phyloP scores from a whole-genome alignment of 1,140 invertebrate genomes.

The Helicoverpa armigera region DNA sequence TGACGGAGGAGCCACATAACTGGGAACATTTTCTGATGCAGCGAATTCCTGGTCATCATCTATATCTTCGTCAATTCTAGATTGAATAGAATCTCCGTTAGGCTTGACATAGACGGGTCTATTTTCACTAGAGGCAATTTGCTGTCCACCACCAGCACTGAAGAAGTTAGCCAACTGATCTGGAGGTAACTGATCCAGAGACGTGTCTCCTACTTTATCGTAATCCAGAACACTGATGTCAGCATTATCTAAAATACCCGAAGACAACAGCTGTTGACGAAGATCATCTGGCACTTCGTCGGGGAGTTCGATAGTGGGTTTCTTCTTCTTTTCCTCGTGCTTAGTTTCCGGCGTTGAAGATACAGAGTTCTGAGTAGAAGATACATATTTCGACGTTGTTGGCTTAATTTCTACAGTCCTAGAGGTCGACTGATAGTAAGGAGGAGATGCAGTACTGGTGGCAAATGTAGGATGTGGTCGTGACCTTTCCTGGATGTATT shows the following conservation, averaged over 20 bases:
- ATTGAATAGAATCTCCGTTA: constrained; percentile 87
- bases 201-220: constrained; percentile 95
- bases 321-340: constrained; percentile 86
- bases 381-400: constrained; percentile 79
- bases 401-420: constrained; percentile 81
- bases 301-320: constrained; percentile 89
- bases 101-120: constrained; percentile 88
- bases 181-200: constrained; percentile 93
- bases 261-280: constrained; percentile 93
- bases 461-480: constrained; percentile 67
- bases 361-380: constrained; percentile 78
- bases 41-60: constrained; percentile 80
- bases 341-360: constrained; percentile 79
- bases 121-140: constrained; percentile 90
- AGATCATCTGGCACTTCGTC: constrained; percentile 95
- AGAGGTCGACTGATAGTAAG: constrained; percentile 76
- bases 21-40: constrained; percentile 81
- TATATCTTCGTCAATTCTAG: constrained; percentile 85
- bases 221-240: constrained; percentile 95
- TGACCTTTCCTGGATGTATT: constrained; percentile 78
- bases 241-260: constrained; percentile 94
- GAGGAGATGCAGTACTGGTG: constrained; percentile 72
- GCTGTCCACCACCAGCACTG: constrained; percentile 90
- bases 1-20: constrained; percentile 80
- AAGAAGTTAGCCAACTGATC: constrained; percentile 95